phyloP scores from a whole-genome alignment of 2,113 vertebrate species.

The Lasiurus cinereus region DNA sequence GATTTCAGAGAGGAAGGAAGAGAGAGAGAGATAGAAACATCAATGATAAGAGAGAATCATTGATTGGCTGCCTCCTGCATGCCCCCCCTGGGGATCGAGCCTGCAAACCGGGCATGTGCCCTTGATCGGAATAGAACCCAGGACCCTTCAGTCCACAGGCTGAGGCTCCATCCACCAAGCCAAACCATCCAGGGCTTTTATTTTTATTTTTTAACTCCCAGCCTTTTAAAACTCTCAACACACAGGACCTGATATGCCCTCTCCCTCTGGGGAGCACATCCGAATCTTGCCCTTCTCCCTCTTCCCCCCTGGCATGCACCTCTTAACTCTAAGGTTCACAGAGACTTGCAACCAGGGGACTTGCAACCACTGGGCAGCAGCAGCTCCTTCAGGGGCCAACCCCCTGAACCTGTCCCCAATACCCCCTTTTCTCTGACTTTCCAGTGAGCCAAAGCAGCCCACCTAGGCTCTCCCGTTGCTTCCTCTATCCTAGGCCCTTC shows the following conservation, averaged over 20 bases:
- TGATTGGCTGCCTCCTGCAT: no score
- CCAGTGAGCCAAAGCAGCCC: neutral
- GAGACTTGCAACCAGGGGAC: neutral
- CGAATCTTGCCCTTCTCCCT: neutral
- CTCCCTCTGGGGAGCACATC: neutral
- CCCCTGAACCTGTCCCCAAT: neutral
- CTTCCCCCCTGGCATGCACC: neutral
- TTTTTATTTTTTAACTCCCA: neutral
- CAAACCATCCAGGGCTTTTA: no score
- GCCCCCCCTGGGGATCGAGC: no score
- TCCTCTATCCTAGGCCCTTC: neutral
- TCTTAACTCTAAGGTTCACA: neutral
- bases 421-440: neutral
- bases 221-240: neutral
- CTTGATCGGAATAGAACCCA: no score
- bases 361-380: neutral
- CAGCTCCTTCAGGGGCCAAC: neutral
- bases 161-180: no score
- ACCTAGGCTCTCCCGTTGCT: neutral
- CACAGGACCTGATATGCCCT: neutral
- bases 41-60: no score
- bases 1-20: no score
- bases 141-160: no score
- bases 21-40: no score
- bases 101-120: no score